phyloP scores from a whole-genome alignment of 1,140 invertebrate genomes.

The Bacillus rossius region DNA sequence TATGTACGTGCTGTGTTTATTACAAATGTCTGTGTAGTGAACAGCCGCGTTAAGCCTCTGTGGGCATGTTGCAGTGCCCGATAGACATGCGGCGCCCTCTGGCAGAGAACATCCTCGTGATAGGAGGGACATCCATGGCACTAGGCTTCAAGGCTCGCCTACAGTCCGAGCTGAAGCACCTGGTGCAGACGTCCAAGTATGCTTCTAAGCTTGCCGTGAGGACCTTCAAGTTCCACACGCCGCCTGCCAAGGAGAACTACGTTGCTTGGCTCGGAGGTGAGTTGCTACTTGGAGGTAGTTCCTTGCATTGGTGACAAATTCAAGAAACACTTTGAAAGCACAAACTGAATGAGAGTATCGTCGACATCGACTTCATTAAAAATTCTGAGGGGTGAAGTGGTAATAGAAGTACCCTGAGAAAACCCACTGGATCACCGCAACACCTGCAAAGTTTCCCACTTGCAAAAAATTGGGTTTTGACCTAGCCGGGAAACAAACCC shows the following conservation, averaged over 20 bases:
- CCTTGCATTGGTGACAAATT: too few species aligned
- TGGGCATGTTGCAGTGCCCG: constrained; percentile 56
- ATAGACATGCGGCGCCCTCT: constrained; percentile 66
- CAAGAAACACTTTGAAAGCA: too few species aligned
- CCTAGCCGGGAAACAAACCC: too few species aligned
- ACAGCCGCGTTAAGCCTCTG: too few species aligned
- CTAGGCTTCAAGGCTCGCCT: constrained; percentile 73
- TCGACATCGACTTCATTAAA: not conserved
- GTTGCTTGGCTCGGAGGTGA: constrained; percentile 77
- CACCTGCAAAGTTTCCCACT: too few species aligned
- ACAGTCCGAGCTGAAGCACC: constrained; percentile 61
- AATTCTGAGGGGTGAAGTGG: not conserved
- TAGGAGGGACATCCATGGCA: constrained; percentile 78
- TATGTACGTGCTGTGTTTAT: too few species aligned
- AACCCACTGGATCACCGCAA: too few species aligned
- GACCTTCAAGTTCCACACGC: constrained; percentile 69
- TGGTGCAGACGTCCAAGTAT: constrained; percentile 59
- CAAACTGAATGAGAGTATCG: too few species aligned
- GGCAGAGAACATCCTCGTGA: constrained; percentile 75
- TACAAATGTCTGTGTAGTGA: too few species aligned
- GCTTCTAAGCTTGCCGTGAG: constrained; percentile 55
- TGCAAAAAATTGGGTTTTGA: too few species aligned
- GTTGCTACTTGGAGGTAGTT: too few species aligned
- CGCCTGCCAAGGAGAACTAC: constrained; percentile 79
- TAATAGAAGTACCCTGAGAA: not conserved